Percentiles rank a stretch among this genome's conserved stretches.
Conservation (phyloP, 2,113 vertebrate species). For the Pardalotus punctatus region DNA sequence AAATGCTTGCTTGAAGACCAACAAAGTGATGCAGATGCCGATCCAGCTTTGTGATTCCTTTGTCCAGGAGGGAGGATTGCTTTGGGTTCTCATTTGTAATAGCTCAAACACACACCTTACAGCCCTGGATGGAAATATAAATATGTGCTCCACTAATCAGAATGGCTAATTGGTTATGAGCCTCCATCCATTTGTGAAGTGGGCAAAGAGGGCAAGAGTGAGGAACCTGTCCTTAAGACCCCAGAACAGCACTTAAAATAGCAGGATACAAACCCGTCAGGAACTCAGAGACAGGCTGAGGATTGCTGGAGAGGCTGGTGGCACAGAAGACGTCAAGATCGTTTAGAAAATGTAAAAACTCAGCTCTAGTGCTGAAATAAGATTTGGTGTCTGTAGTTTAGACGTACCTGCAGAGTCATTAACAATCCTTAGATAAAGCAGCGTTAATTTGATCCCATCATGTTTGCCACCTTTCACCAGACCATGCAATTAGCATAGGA, state of each 20-base stretch:
- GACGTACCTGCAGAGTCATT: not conserved
- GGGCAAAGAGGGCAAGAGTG: not conserved
- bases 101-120: not conserved
- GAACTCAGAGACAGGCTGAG: not conserved
- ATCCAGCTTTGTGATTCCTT: not conserved
- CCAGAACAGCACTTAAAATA: not conserved
- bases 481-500: not conserved
- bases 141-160: not conserved
- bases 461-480: not conserved
- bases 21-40: not conserved
- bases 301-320: not conserved
- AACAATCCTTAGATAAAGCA: not conserved
- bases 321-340: not conserved
- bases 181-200: not conserved
- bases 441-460: not conserved
- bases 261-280: not conserved
- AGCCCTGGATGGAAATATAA: not conserved
- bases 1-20: slow-evolving; percentile 9
- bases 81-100: not conserved
- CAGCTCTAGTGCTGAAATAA: not conserved
- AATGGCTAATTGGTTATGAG: not conserved
- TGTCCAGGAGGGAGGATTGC: not conserved
- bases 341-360: not conserved
- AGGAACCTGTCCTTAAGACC: not conserved
- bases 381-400: not conserved